A percentile compares a stretch with the other conserved stretches of the same genome.
These are phyloP conservation scores for Sarcophaga subvicina DNA, from an alignment of 2,888 invertebrate species.

Conservation along the genomic window DNA sequence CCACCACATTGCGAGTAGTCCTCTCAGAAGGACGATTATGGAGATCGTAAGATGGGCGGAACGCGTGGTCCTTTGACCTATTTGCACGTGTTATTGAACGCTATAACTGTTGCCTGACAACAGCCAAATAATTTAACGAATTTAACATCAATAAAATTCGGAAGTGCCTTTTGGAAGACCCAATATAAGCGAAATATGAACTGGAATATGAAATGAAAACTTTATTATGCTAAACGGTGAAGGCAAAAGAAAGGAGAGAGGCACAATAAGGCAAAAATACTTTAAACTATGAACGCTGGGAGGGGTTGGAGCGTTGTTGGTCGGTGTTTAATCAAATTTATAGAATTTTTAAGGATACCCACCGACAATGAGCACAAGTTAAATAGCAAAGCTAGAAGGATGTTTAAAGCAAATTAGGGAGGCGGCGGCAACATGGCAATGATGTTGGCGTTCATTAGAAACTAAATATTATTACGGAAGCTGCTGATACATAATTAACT, in stretches of 20 bases:
- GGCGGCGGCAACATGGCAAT: neutral
- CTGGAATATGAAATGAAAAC: neutral
- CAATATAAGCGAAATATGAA: no score
- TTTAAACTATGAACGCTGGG: conserved; percentile 16
- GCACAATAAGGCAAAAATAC: neutral
- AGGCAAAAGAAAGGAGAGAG: neutral
- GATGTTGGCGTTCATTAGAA: conserved; percentile 51
- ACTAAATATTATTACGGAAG: conserved; percentile 68
- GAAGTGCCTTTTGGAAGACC: no score
- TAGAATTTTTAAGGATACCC: neutral
- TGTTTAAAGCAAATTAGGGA: neutral
- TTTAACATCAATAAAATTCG: no score
- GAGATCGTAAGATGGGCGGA: no score
- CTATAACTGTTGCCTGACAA: no score
- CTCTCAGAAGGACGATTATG: no score
- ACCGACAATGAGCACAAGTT: neutral
- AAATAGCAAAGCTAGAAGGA: neutral
- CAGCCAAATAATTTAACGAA: no score
- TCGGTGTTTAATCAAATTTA: neutral
- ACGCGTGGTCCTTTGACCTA: no score
- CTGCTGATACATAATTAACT: conserved; percentile 72
- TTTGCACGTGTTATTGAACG: no score
- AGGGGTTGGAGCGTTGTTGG: neutral
- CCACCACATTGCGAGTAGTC: no score
- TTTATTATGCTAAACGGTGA: neutral